Evolutionary conservation across 53 echinoderm and acorn worm species (phyloP), one percentile per base, ranked within the genome.

Genomic region (Astropecten irregularis): DNA sequence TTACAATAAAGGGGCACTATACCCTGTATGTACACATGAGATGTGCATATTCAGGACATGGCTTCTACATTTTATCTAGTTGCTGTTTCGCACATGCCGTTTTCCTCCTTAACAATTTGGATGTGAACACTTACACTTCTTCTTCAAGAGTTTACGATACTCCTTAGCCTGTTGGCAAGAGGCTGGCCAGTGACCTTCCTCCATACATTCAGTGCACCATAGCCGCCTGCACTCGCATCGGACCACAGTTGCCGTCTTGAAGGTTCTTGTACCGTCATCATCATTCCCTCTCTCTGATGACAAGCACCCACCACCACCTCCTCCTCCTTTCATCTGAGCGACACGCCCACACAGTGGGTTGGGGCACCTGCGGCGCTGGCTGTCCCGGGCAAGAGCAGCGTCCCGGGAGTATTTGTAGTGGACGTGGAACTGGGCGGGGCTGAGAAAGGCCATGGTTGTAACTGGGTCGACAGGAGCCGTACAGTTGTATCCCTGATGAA

Each of bases 171-270:
- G 90, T n/a, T 82, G 59, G 67, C 95, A 95, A 0, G 86, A 66
- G 3, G 86, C 92, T 47, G 95, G 95, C 90, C 90, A 93, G 66
- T 95, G 95, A 25, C 71, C 88, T 31, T 77, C 88, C 69, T 88
- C 89, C 53, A 69, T 90, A 64, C 93, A 95, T 40, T 82, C 53
- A 0, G 83, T 57, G 63, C 95, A 95, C 95, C 95, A 95, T 22
- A 85, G 64, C 42, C 58, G 71, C 48, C 95, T 88, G 56, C 95
- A 95, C 22, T 66, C 79, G 86, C 95, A 95, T 16, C 49, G 40
- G 38, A 95, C 74, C 44, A 74, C 71, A 30, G 88, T 63, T 30
- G 33, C 59, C 59, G 28, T 48, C 68, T 68, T 77, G 9, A 29
- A 26, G 49, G 18, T 65, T 56, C 19, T 21, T 5, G 27, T 38